A percentile compares a stretch with the other conserved stretches of the same genome.
These are phyloP conservation scores for Spinus olivaceus DNA, from an alignment of 2,797 vertebrate species.

Conservation along the genomic window DNA sequence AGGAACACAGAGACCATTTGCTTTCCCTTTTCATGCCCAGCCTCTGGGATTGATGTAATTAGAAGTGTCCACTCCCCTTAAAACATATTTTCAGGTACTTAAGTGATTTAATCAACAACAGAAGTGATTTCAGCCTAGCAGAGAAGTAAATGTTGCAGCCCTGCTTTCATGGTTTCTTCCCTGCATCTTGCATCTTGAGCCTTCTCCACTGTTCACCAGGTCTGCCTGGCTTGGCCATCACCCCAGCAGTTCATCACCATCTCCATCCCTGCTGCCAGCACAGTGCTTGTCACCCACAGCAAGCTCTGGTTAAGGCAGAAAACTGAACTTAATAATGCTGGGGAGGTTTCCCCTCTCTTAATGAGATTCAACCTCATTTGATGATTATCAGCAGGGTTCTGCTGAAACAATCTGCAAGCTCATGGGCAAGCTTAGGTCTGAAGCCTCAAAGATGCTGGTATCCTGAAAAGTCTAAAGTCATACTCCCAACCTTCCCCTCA, in stretches of 20 bases:
- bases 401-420: not conserved
- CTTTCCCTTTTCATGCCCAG: not conserved
- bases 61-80: not conserved
- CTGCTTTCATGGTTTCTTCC: not conserved
- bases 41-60: not conserved
- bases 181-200: not conserved
- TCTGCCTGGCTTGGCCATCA: not conserved
- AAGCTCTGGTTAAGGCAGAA: not conserved
- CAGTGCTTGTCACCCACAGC: not conserved
- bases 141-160: not conserved
- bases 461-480: not conserved
- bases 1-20: not conserved
- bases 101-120: constrained; percentile 35
- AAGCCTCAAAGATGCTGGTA: not conserved
- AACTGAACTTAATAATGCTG: not conserved
- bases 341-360: not conserved
- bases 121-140: constrained; percentile 3
- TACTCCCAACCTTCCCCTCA: not conserved
- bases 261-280: not conserved
- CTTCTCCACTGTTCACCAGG: not conserved
- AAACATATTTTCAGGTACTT: constrained; percentile 34
- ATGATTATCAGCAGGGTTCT: not conserved
- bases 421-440: not conserved
- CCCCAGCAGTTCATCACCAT: not conserved
- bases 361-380: not conserved